Conservation (phyloP, 2,797 vertebrate species). For the Philypnodon macrostomus region DNA sequence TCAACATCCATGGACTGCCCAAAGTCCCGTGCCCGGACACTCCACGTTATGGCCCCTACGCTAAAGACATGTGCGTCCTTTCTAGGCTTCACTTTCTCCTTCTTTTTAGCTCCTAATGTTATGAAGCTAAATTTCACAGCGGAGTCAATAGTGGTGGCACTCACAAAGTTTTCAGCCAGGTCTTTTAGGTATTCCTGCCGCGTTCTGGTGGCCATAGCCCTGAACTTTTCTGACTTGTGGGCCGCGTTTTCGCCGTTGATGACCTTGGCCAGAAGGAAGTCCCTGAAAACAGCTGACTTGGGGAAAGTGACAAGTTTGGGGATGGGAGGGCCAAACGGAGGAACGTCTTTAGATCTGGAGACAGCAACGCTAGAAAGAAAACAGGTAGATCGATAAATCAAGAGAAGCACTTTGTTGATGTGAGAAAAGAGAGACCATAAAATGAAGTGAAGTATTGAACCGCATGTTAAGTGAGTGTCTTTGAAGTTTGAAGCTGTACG, state of each 20-base stretch:
- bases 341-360: slow-evolving; percentile 96
- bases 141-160: slow-evolving; percentile 88
- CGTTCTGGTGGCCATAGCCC: slow-evolving; percentile 95
- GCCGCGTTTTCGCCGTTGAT: slow-evolving; percentile 97
- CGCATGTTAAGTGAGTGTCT: slow-evolving; percentile 29
- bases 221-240: slow-evolving; percentile 96
- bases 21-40: slow-evolving; percentile 88
- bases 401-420: background rate
- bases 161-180: slow-evolving; percentile 94
- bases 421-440: slow-evolving; percentile 15
- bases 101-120: slow-evolving; percentile 93
- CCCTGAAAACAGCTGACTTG: slow-evolving; percentile 97
- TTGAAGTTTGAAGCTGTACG: slow-evolving; percentile 32
- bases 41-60: slow-evolving; percentile 91
- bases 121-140: slow-evolving; percentile 98
- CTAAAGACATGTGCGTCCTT: slow-evolving; percentile 90
- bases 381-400: slow-evolving; percentile 10
- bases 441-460: slow-evolving; percentile 20
- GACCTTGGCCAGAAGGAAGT: slow-evolving; percentile 98
- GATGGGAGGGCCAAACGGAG: slow-evolving; percentile 93
- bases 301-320: slow-evolving; percentile 97
- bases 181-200: slow-evolving; percentile 97
- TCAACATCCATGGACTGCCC: slow-evolving; percentile 87
- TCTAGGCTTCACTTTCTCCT: slow-evolving; percentile 89
- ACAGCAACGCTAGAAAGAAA: slow-evolving; percentile 85